phyloP scores from a whole-genome alignment of 2,113 vertebrate species.

The Mohoua ochrocephala region DNA sequence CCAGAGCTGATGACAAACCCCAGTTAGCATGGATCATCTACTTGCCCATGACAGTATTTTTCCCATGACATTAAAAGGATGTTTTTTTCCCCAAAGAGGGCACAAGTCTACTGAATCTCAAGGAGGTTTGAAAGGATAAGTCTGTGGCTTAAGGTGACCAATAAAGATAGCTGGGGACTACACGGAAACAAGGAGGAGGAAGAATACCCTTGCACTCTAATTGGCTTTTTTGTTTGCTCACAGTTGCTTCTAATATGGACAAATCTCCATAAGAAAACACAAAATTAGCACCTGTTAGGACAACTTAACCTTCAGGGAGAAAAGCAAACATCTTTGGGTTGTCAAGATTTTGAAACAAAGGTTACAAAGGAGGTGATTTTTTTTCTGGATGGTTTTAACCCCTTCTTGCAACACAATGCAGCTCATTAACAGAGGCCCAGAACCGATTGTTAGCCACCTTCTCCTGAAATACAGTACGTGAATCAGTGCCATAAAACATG shows the following conservation, averaged over 20 bases:
- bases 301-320: slow-evolving; percentile 73
- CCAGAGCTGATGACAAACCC: slow-evolving; percentile 67
- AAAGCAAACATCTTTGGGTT: slow-evolving; percentile 65
- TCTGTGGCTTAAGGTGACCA: slow-evolving; percentile 59
- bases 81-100: slow-evolving; percentile 1
- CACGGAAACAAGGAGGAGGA: neutral
- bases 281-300: slow-evolving; percentile 75
- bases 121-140: slow-evolving; percentile 51
- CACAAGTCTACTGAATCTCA: slow-evolving; percentile 37
- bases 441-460: neutral
- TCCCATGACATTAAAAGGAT: slow-evolving; percentile 52
- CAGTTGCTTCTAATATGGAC: slow-evolving; percentile 65
- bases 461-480: neutral
- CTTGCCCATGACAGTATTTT: slow-evolving; percentile 61
- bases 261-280: slow-evolving; percentile 71
- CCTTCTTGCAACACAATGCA: neutral
- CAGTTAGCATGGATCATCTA: slow-evolving; percentile 65
- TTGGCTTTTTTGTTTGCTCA: slow-evolving; percentile 68
- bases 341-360: slow-evolving; percentile 50
- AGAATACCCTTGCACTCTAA: slow-evolving; percentile 61
- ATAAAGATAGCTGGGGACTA: slow-evolving; percentile 52
- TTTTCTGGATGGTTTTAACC: slow-evolving; percentile 43
- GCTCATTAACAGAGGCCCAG: neutral
- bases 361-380: slow-evolving; percentile 19
- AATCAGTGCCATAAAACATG: neutral